Evolutionary conservation across 2,113 vertebrate species (phyloP).

Genomic region (Alexandromys fortis): DNA sequence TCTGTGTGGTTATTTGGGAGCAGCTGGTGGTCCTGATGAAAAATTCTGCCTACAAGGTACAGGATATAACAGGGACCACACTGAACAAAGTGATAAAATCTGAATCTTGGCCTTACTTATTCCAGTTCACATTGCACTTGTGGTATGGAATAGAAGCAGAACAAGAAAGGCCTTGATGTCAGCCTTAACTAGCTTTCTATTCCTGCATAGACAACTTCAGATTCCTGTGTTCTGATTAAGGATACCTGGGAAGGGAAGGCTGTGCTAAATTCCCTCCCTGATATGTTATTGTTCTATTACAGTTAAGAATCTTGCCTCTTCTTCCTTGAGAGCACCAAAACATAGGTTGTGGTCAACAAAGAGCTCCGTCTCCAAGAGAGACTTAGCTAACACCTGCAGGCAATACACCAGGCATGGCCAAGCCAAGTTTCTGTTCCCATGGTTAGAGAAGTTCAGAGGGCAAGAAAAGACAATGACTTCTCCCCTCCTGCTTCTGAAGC

Average conservation of each 20-base stretch:
- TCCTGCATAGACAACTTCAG: neutral
- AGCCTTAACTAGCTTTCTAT: neutral
- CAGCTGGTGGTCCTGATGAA: no score
- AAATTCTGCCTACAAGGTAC: no score
- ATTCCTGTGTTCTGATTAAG: neutral
- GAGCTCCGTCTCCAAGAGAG: neutral
- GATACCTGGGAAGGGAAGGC: neutral
- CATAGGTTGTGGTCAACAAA: neutral
- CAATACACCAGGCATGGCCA: neutral
- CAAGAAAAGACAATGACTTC: constrained; percentile 57
- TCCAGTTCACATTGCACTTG: neutral
- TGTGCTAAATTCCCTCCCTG: neutral
- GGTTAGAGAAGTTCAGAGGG: constrained; percentile 55
- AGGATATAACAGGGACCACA: neutral
- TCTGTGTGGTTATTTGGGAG: no score
- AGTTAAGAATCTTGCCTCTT: neutral
- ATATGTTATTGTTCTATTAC: neutral
- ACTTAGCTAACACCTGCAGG: constrained; percentile 8
- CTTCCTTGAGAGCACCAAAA: neutral
- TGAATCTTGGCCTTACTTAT: neutral
- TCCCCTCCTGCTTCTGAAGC: constrained; percentile 64
- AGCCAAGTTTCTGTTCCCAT: neutral
- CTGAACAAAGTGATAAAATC: neutral
- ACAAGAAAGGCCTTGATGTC: neutral
- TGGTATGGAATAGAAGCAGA: neutral